Evolutionary conservation across 2,113 vertebrate species (phyloP).

Genomic region (Alligator sinensis): DNA sequence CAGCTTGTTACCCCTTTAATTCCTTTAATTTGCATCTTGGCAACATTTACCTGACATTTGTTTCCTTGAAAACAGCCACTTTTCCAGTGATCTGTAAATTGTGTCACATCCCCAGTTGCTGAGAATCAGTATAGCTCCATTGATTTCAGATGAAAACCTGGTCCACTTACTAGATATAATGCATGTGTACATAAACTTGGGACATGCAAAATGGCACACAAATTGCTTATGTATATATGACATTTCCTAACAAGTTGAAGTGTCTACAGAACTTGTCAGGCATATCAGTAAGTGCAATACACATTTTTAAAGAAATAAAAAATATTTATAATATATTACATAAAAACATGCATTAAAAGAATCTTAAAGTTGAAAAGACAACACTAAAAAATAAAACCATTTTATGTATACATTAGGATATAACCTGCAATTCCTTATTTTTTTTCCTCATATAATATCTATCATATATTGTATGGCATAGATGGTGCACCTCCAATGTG

Average conservation of each 20-base stretch:
- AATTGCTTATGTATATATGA: neutral
- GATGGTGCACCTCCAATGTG: neutral
- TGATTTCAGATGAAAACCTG: neutral
- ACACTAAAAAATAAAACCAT: neutral
- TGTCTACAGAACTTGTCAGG: neutral
- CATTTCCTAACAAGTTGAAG: neutral
- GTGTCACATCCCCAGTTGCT: neutral
- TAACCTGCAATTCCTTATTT: accelerated
- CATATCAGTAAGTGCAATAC: neutral
- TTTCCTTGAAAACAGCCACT: neutral
- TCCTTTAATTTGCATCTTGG: neutral
- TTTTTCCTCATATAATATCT: neutral
- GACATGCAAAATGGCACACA: neutral
- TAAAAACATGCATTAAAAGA: neutral
- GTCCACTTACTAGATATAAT: neutral
- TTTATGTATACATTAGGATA: neutral
- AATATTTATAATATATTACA: neutral
- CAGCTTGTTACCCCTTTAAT: neutral
- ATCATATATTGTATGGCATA: neutral
- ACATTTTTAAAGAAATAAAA: neutral
- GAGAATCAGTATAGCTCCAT: neutral
- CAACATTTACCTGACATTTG: neutral
- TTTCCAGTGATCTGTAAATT: neutral
- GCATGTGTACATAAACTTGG: neutral
- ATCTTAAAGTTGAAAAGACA: neutral